phyloP scores from a whole-genome alignment of 2,888 invertebrate genomes.

The Scaptomyza caliginosa region DNA sequence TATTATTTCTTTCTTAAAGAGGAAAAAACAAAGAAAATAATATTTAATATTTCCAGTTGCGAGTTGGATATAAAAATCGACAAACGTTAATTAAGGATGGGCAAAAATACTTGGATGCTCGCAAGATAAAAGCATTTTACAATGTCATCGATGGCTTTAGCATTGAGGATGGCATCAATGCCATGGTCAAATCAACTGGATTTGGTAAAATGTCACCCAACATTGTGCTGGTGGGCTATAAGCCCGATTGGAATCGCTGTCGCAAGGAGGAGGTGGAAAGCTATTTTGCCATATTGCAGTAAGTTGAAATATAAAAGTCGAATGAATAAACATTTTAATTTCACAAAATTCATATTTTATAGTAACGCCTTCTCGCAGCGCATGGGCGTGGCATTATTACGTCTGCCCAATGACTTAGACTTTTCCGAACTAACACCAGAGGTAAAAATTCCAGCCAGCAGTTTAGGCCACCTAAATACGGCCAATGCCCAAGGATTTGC shows the following conservation, averaged over 20 bases:
- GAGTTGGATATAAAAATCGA: conserved; percentile 87
- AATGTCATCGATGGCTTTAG: conserved; percentile 89
- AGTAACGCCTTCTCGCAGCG: conserved; percentile 97
- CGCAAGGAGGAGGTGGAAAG: conserved; percentile 90
- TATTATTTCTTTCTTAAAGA: too few species aligned
- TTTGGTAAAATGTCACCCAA: conserved; percentile 97
- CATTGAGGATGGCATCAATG: conserved; percentile 92
- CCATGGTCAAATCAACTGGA: conserved; percentile 93
- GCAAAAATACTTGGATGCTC: conserved; percentile 91
- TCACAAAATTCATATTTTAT: conserved; percentile 40
- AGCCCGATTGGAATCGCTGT: conserved; percentile 93
- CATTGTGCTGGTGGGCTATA: conserved; percentile 97
- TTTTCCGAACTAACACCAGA: conserved; percentile 85
- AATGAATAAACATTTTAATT: background rate
- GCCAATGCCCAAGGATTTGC: conserved; percentile 78
- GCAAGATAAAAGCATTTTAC: conserved; percentile 96
- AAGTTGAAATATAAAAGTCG: conserved; percentile 83
- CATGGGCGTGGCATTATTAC: conserved; percentile 94
- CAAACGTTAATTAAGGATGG: conserved; percentile 87
- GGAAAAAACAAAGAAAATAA: too few species aligned
- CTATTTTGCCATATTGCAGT: conserved; percentile 98
- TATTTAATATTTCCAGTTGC: conserved; percentile 84
- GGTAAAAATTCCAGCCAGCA: conserved; percentile 63
- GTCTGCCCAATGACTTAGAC: conserved; percentile 94
- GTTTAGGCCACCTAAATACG: conserved; percentile 70